A percentile compares a stretch with the other conserved stretches of the same genome.
Evolutionary conservation across 1,140 invertebrate species (phyloP).

Genomic region (Ceratitis capitata): DNA sequence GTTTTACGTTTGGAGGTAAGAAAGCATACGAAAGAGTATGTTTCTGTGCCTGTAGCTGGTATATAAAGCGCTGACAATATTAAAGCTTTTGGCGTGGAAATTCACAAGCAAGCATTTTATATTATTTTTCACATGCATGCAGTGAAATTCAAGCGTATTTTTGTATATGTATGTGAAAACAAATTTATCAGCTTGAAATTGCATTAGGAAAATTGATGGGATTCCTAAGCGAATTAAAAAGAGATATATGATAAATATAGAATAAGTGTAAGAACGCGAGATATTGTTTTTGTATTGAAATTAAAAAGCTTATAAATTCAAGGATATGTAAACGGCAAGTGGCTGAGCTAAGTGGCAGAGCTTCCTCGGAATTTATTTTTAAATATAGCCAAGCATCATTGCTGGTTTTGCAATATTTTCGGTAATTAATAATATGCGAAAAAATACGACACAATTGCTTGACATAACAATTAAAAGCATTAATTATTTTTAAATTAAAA

Average conservation of each 20-base stretch:
- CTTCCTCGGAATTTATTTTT: too few relatives aligned
- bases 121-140: background rate
- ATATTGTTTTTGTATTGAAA: slow-evolving; percentile 36
- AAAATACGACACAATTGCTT: too few relatives aligned
- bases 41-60: too few relatives aligned
- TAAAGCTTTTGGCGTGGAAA: background rate
- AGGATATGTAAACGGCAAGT: too few relatives aligned
- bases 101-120: too few relatives aligned
- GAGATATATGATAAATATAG: slow-evolving; percentile 1
- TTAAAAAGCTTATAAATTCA: slow-evolving; percentile 16
- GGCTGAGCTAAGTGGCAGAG: too few relatives aligned
- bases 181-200: background rate
- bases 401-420: too few relatives aligned
- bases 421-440: too few relatives aligned
- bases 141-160: background rate
- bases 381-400: too few relatives aligned
- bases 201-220: slow-evolving; percentile 30
- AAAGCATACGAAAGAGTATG: background rate
- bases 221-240: slow-evolving; percentile 34
- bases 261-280: background rate
- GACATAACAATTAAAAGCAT: too few relatives aligned
- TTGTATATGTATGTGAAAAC: background rate
- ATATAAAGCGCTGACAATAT: background rate
- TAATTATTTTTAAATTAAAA: too few relatives aligned
- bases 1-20: background rate